Evolutionary conservation across 1,140 invertebrate genomes (phyloP), one percentile per base, ranked within the genome.

Genomic region (Phymorhynchus buccinoides): DNA sequence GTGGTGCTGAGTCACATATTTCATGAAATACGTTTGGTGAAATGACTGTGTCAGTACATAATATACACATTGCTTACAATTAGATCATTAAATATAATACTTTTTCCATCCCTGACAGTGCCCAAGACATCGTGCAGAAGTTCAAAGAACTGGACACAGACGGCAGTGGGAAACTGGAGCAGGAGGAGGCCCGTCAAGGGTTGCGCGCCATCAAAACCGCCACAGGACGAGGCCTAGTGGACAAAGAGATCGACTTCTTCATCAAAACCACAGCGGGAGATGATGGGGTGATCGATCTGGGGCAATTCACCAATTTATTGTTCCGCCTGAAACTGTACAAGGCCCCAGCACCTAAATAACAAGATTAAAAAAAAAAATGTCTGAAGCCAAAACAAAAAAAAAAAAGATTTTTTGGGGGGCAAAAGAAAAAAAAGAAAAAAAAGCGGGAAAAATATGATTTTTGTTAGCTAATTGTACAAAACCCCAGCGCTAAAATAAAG

Each of bases 231-330:
- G 84, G 87, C 37, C 84, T 92, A 37, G 88, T 90, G 71, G 89
- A 90, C 42, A 90, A 89, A 68, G 91, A 92, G 86, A 89, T 92
- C 16, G 91, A 91, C 35, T 91, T 92, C 80, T 92, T 92, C 85
- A 62, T 92, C 52, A 89, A 91, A 68, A 91, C 90, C 14, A 88
- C 90, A 7, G 88, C 86, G 1, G 89, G 88, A 27, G 90, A 91
- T 18, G 87, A 90, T 66, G 89, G 89, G 0, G 75, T 87, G 37
- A 90, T 92, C 22, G 90, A 92, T 83, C 81, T 92, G 35, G 89
- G 89, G 30, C 88, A 89, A 56, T 92, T 92, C 80, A 89, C 89
- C n/a, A 91, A 89, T 77, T 68, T 92, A 4, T 73, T 92, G 39
- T 89, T 88, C 41, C 85, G 91, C 16, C 85, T 92, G 4, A 91